These are phyloP conservation scores for Mycogona germanica DNA, from an alignment of 2,888 invertebrate species.

Conservation along the genomic window DNA sequence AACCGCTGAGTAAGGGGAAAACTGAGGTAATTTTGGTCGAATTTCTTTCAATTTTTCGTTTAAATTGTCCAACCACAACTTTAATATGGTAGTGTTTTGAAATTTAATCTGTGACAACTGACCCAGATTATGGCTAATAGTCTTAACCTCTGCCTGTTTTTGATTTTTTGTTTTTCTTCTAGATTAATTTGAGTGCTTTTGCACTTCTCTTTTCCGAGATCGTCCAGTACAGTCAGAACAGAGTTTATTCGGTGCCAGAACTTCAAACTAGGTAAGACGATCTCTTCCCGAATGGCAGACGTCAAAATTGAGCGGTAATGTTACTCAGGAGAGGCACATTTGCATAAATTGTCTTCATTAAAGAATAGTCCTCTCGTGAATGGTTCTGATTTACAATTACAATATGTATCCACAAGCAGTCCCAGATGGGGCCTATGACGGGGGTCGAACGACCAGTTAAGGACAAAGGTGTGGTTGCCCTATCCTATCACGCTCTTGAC, in stretches of 20 bases:
- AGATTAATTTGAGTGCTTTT: conserved; percentile 70
- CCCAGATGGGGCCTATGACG: too few species aligned
- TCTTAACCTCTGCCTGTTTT: background rate
- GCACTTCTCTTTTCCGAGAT: conserved; percentile 95
- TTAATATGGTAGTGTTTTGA: background rate
- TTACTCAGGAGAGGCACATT: too few species aligned
- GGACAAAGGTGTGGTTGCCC: too few species aligned
- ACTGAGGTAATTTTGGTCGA: conserved; percentile 51
- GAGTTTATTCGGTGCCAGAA: conserved; percentile 41
- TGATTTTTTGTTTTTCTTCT: conserved; percentile 24
- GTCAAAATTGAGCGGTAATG: too few species aligned
- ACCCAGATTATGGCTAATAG: background rate
- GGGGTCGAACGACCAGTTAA: too few species aligned
- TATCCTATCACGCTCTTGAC: too few species aligned
- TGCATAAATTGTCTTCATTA: too few species aligned
- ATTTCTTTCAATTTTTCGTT: background rate
- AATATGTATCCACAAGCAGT: too few species aligned
- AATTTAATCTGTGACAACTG: background rate
- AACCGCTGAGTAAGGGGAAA: conserved; percentile 82
- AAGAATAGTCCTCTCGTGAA: too few species aligned
- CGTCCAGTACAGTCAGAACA: conserved; percentile 85
- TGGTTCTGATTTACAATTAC: too few species aligned
- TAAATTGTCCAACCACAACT: background rate
- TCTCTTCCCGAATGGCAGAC: conserved; percentile 36
- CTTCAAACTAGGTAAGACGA: conserved; percentile 51